These are phyloP conservation scores for Clusia tigrina DNA, from an alignment of 2,888 invertebrate species.

Conservation along the genomic window DNA sequence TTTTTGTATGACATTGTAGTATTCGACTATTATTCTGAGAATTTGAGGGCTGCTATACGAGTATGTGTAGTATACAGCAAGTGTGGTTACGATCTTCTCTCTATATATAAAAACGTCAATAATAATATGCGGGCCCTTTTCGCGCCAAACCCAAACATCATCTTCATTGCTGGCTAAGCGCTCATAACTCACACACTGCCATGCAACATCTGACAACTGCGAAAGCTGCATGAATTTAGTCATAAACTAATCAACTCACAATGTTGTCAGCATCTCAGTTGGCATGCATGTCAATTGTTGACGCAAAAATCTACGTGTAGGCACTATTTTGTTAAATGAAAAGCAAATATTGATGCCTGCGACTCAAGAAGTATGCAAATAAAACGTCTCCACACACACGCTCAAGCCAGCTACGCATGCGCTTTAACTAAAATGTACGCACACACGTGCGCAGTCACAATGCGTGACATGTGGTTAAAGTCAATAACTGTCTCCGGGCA, in stretches of 20 bases:
- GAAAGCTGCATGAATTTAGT: background rate
- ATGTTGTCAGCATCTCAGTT: conserved; percentile 6
- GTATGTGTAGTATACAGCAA: no score
- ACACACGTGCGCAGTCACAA: background rate
- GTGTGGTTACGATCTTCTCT: no score
- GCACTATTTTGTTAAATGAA: conserved; percentile 28
- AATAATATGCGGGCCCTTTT: no score
- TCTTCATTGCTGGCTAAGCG: no score
- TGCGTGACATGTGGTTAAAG: conserved; percentile 20
- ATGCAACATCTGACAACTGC: background rate
- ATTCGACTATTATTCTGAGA: no score
- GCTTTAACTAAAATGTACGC: conserved; percentile 8
- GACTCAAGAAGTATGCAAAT: conserved; percentile 31
- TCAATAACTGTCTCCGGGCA: conserved; percentile 9
- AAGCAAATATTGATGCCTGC: conserved; percentile 28
- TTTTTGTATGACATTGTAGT: no score
- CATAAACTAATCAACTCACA: background rate
- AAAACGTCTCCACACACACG: conserved; percentile 18
- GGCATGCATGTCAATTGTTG: background rate
- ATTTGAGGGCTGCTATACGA: no score
- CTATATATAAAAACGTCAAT: no score
- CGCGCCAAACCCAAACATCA: no score
- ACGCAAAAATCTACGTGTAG: conserved; percentile 6
- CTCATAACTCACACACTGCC: background rate
- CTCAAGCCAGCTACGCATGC: conserved; percentile 31